phyloP scores from a whole-genome alignment of 2,113 vertebrate genomes.

The Solenodon paradoxus region DNA sequence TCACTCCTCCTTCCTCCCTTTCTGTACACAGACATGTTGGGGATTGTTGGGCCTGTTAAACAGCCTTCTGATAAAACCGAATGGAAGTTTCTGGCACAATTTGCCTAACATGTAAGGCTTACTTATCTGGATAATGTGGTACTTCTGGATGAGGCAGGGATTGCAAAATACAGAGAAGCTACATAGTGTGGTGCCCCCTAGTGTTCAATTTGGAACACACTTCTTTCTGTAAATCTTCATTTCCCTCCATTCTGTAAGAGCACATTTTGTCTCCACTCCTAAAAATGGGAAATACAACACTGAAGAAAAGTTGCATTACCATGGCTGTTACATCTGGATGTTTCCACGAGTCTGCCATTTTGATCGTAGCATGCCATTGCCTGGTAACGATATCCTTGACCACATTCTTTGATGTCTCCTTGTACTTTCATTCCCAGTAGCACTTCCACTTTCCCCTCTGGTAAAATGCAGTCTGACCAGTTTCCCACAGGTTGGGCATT shows the following conservation, averaged over 20 bases:
- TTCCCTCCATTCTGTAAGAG: neutral
- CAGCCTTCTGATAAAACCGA: neutral
- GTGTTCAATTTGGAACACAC: neutral
- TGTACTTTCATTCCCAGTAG: slow-evolving; percentile 87
- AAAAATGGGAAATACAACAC: neutral
- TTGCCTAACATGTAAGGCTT: neutral
- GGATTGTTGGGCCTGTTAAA: neutral
- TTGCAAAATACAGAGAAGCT: too few species aligned
- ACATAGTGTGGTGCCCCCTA: too few species aligned
- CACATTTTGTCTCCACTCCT: neutral
- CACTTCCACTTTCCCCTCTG: slow-evolving; percentile 87
- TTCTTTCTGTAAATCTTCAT: neutral
- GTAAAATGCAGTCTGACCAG: slow-evolving; percentile 98
- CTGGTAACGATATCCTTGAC: slow-evolving; percentile 97
- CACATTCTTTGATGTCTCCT: slow-evolving; percentile 93
- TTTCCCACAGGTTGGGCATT: slow-evolving; percentile 96
- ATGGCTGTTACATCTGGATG: slow-evolving; percentile 94
- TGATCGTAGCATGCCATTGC: slow-evolving; percentile 98
- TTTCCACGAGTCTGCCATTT: slow-evolving; percentile 94
- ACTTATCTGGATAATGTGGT: too few species aligned
- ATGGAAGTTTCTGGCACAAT: neutral
- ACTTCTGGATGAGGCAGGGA: too few species aligned
- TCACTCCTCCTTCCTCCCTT: neutral
- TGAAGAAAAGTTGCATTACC: slow-evolving; percentile 81
- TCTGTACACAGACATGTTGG: neutral